Conservation (phyloP, 2,888 invertebrate genomes). For the Papilio gigon region DNA sequence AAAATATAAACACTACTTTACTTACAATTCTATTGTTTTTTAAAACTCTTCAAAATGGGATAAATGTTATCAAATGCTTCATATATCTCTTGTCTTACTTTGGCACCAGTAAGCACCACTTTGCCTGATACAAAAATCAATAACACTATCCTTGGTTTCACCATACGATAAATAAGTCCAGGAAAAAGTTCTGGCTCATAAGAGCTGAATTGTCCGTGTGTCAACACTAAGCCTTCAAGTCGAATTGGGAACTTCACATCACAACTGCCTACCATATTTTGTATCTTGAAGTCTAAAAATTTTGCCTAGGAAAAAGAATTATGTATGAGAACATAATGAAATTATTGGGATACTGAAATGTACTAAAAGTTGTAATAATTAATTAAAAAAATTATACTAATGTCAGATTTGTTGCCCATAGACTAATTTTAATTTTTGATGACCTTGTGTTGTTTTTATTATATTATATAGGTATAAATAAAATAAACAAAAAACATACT, state of each 20-base stretch:
- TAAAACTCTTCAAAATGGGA: conserved; percentile 97
- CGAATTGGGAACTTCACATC: conserved; percentile 90
- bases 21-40: conserved; percentile 85
- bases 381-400: too few relatives aligned
- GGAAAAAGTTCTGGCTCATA: conserved; percentile 99
- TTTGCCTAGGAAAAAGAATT: conserved; percentile 84
- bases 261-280: conserved; percentile 90
- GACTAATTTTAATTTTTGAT: too few relatives aligned
- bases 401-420: too few relatives aligned
- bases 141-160: conserved; percentile 97
- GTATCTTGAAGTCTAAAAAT: conserved; percentile 91
- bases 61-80: conserved; percentile 98
- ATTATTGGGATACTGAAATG: too few relatives aligned
- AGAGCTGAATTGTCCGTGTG: conserved; percentile 89
- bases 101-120: conserved; percentile 98
- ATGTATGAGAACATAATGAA: background rate
- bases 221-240: conserved; percentile 87
- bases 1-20: conserved; percentile 19
- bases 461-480: too few relatives aligned
- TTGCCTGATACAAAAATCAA: conserved; percentile 99
- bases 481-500: too few relatives aligned
- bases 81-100: conserved; percentile 95
- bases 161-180: conserved; percentile 98
- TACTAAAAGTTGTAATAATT: too few relatives aligned
- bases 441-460: too few relatives aligned